Base-by-base conservation (phyloP, 2,888 invertebrate species). In the Conus canariensis region DNA sequence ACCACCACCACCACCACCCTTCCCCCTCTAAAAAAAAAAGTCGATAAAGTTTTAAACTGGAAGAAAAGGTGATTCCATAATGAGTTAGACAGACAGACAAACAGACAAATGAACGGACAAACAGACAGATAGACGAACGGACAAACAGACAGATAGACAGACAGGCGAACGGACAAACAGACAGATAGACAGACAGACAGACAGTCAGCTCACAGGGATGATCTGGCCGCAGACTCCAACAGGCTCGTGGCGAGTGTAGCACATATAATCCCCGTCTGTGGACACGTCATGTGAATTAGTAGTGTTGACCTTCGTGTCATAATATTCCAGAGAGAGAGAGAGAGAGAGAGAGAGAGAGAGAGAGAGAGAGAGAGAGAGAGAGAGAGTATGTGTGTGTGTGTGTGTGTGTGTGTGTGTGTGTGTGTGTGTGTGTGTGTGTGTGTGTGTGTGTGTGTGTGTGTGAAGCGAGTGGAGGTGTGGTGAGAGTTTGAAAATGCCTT, bases 261-360 rank as follows among this genome's bases (percentile, higher is more conserved):
- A 97, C 94, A 98, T 97, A 93, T 96, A 96, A 90, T 97, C 96
- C 3, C 99, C 99, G 95, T 98, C 98, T 93, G 97, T 85, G 93
- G 91, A 92, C 74, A 74, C 8, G 60, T 64, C 45, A 3, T 45
- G 45, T 45, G 3, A 45, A 45, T 45, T 45, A 45, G 45, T 45
- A 45, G 45, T 1, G 45, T 45, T 45, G 45, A 45, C 45, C 45
- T 45, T 45, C 1, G 45, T 45, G 45, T 45, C 45, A 45, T 4
- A 4, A 45, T 45, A 45, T 45, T 45, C 45, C 45, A 45, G 3
- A 45, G 45, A 45, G 45, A 45, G 45, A 45, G 45, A 45, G 45
- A 45, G 45, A 45, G 45, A 45, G 45, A 45, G 45, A 19, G 70
- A 19, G 70, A 19, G 22, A 19, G 70, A 19, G 70, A 19, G 45